Conservation (phyloP, 2,888 invertebrate genomes). For the Incurvaria masculella region DNA sequence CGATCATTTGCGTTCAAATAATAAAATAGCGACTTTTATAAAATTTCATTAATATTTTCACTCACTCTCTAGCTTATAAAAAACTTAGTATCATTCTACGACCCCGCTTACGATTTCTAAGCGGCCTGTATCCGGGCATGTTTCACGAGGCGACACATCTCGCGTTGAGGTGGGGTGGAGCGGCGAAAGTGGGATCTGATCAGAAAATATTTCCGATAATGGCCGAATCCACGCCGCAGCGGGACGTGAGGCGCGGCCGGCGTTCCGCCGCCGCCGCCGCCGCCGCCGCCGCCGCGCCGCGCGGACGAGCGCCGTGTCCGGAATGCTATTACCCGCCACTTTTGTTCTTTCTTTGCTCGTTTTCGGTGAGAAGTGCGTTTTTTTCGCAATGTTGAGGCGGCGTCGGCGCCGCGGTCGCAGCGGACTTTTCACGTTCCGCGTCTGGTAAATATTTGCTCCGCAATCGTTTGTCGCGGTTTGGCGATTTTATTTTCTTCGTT, state of each 20-base stretch:
- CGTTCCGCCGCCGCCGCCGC: not conserved
- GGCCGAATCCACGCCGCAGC: constrained; percentile 40
- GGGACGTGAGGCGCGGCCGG: constrained; percentile 31
- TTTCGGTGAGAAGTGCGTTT: constrained; percentile 14
- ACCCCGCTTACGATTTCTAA: too few species aligned
- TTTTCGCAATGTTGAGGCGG: constrained; percentile 36
- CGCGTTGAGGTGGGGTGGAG: not conserved
- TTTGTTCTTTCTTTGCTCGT: constrained; percentile 17
- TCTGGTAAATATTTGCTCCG: constrained; percentile 40
- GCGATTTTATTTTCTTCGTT: not conserved
- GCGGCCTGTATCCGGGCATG: too few species aligned
- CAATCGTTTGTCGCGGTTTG: not conserved
- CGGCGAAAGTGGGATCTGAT: constrained; percentile 18
- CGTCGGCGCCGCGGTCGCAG: constrained; percentile 28
- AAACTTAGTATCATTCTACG: too few species aligned
- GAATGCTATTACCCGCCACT: constrained; percentile 43
- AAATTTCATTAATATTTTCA: too few species aligned
- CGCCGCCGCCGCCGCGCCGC: not conserved
- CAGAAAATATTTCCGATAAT: constrained; percentile 43
- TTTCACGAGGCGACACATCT: not conserved
- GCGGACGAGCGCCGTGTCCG: constrained; percentile 24
- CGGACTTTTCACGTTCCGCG: constrained; percentile 38
- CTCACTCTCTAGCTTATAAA: too few species aligned
- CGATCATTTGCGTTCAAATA: too few species aligned
- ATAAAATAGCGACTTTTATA: too few species aligned